phyloP scores from a whole-genome alignment of 35 echinoderm and acorn worm species.

The Heliocidaris tuberculata region DNA sequence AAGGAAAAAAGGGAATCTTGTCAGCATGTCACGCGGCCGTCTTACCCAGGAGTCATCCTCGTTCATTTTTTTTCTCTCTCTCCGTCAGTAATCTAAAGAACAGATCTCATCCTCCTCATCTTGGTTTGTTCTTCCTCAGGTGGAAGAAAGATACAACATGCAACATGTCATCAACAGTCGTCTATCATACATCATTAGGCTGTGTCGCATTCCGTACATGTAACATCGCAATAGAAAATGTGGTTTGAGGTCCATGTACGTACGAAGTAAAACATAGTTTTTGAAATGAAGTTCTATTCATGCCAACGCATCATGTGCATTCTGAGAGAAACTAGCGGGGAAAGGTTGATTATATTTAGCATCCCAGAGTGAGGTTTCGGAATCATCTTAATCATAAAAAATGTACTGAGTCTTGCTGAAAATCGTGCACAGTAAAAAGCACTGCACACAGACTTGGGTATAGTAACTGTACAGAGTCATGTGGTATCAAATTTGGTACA shows the following conservation, averaged over 20 bases:
- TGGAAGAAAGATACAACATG: neutral
- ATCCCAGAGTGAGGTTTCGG: too few species aligned
- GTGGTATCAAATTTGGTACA: too few species aligned
- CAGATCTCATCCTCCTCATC: neutral
- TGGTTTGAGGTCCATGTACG: neutral
- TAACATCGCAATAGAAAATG: neutral
- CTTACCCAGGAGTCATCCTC: conserved; percentile 1
- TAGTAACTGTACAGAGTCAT: too few species aligned
- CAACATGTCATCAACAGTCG: neutral
- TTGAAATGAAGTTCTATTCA: neutral
- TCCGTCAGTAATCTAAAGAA: neutral
- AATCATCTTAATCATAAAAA: too few species aligned
- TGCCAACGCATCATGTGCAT: too few species aligned
- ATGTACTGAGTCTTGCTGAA: too few species aligned
- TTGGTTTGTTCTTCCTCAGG: neutral
- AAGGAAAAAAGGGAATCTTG: neutral
- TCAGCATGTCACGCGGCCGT: neutral
- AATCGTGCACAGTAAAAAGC: too few species aligned
- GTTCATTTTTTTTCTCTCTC: conserved; percentile 7
- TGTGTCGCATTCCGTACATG: neutral
- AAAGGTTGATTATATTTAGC: neutral
- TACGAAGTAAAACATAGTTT: neutral
- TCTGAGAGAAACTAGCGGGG: too few species aligned
- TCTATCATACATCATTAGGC: neutral
- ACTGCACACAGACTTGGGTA: too few species aligned